These are phyloP conservation scores for Tetramorium simillimum DNA, from an alignment of 1,140 invertebrate species.

Conservation along the genomic window DNA sequence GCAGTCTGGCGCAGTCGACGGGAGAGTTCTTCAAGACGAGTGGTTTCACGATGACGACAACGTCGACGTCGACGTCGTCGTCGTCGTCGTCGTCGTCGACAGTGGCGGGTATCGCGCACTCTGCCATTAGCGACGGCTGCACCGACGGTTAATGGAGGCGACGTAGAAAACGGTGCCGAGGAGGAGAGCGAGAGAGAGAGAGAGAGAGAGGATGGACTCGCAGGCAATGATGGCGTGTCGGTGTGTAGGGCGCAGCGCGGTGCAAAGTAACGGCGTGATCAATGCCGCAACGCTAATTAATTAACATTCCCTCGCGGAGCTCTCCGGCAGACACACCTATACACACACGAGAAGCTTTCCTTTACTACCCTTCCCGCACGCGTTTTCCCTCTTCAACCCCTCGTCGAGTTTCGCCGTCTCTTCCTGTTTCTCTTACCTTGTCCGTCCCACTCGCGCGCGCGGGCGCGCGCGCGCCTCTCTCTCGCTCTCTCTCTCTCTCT, in stretches of 20 bases:
- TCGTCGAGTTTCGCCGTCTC: constrained; percentile 31
- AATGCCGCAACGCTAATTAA: constrained; percentile 78
- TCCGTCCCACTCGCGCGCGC: constrained; percentile 19
- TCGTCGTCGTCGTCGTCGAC: constrained; percentile 18
- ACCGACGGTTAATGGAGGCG: constrained; percentile 63
- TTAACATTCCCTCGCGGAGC: constrained; percentile 73
- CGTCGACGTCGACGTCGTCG: too few species aligned
- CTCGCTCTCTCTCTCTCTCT: background rate
- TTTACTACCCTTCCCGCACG: background rate
- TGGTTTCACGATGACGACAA: constrained; percentile 56
- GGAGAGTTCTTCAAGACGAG: constrained; percentile 61
- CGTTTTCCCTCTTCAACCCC: constrained; percentile 10
- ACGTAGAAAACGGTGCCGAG: constrained; percentile 40
- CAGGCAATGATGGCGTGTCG: constrained; percentile 45
- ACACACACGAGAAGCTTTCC: constrained; percentile 56
- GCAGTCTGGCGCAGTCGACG: constrained; percentile 27
- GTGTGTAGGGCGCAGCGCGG: constrained; percentile 54
- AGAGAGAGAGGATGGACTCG: background rate
- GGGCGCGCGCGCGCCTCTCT: background rate
- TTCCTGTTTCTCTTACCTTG: constrained; percentile 32
- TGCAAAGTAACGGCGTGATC: constrained; percentile 75
- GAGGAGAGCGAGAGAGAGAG: constrained; percentile 12
- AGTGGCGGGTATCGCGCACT: constrained; percentile 43
- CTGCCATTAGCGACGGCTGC: constrained; percentile 63
- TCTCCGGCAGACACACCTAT: constrained; percentile 74